Conservation (phyloP, 2,113 vertebrate genomes). For the Sapayoa aenigma region DNA sequence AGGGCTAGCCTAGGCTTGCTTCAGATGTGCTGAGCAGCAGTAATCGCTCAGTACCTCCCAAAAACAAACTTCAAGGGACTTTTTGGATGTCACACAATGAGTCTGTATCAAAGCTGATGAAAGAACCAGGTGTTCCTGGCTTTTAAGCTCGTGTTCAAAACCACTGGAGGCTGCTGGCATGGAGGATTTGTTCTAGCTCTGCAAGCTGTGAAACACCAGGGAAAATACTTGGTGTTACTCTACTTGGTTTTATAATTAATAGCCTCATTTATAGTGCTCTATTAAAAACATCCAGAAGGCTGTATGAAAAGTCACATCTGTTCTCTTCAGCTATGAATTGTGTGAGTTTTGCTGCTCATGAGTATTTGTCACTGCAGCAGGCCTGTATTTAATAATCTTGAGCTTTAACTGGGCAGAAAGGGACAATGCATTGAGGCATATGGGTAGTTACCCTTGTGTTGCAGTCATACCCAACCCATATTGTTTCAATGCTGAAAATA, state of each 20-base stretch:
- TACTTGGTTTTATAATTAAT: slow-evolving; percentile 34
- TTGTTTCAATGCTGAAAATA: background rate
- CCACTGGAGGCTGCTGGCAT: background rate
- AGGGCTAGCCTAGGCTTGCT: background rate
- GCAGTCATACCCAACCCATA: background rate
- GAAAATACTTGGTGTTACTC: background rate
- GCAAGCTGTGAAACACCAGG: background rate
- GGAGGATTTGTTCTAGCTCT: slow-evolving; percentile 32
- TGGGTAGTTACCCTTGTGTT: background rate
- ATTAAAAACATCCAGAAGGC: slow-evolving; percentile 14
- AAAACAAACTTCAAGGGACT: slow-evolving; percentile 39
- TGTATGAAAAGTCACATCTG: background rate
- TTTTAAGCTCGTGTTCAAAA: background rate
- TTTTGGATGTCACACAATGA: background rate
- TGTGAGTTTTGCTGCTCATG: background rate
- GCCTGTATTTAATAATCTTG: background rate
- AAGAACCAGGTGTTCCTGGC: slow-evolving; percentile 43
- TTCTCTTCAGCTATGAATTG: background rate
- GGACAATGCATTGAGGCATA: background rate
- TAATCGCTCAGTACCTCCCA: background rate
- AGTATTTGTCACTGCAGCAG: background rate
- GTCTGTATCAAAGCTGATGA: slow-evolving; percentile 32
- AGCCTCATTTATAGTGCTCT: background rate
- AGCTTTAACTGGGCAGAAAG: background rate
- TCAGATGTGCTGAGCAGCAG: slow-evolving; percentile 10